Base-by-base conservation (phyloP, 1,140 invertebrate genomes). In the Drosophila mayri region DNA sequence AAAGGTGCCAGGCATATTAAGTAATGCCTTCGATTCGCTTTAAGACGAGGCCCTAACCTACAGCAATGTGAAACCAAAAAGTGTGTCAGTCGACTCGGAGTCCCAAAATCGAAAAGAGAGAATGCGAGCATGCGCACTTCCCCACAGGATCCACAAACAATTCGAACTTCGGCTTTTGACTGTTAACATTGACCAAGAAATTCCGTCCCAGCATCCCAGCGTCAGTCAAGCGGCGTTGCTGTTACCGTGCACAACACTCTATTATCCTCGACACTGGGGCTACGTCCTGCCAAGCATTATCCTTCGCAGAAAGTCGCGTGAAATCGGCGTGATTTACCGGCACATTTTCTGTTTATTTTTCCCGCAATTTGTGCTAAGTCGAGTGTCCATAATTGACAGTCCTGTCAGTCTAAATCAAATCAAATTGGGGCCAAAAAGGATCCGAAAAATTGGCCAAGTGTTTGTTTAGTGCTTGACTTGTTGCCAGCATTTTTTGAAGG, bases 141-240 rank as follows among this genome's bases (percentile, higher is more conserved):
- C 4, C 14, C 14, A 60, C 72, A 38, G 20, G 50, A 79, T 88
- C 85, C 85, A 88, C 85, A 88, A 85, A 90, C 81, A 88, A 81
- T 79, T 85, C 85, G 81, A 88, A 90, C 71, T 61, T 74, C 58
- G 62, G 30, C 44, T 46, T 25, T 37, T 57, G 25, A 30, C 52
- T 59, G 67, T 79, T 88, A 88, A 88, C 85, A 88, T 88, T 88
- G 85, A 85, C 85, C 85, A 90, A 80, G 85, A 88, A 90, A 78
- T 47, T 40, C 30, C 20, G 43, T 54, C 40, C 55, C 83, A 87
- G 84, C 84, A 90, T 88, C 84, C 84, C 58, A 59, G 59, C 60
- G 55, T 90, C 62, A 88, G 84, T 88, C 74, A 90, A 80, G 76
- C 85, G 81, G 85, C 85, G 85, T 90, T 71, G 85, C 85, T 88